A percentile compares a stretch with the other conserved stretches of the same genome.
These are phyloP conservation scores for Telmatherina bonti DNA, from an alignment of 2,797 vertebrate species.

Conservation along the genomic window DNA sequence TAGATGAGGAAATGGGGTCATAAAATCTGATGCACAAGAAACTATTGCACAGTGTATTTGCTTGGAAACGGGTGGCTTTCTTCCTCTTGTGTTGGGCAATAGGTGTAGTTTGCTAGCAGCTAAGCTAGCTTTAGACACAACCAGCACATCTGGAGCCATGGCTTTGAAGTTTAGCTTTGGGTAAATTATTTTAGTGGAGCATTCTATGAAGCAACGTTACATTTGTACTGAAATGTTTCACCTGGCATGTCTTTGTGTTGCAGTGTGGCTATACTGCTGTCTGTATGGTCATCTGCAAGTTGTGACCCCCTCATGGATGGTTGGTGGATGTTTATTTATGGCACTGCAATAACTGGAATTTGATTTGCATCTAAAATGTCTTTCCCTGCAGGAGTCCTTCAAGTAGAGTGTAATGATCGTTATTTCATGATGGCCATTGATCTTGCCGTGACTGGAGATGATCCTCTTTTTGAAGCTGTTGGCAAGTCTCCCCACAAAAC, in stretches of 20 bases:
- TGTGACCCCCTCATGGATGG: conserved; percentile 52
- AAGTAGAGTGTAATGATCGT: conserved; percentile 70
- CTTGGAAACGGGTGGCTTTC: neutral
- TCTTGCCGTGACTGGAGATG: conserved; percentile 44
- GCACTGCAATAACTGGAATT: accelerated
- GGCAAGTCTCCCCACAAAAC: conserved; percentile 49
- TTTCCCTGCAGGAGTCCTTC: conserved; percentile 47
- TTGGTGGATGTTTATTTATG: neutral
- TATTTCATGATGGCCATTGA: conserved; percentile 67
- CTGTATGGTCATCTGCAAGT: conserved; percentile 8
- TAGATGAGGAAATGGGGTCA: neutral
- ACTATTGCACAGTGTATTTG: accelerated
- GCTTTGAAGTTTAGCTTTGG: conserved; percentile 28
- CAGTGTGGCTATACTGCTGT: conserved; percentile 53
- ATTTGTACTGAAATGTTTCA: neutral
- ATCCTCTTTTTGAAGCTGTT: conserved; percentile 71
- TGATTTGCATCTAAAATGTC: neutral
- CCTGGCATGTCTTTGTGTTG: neutral
- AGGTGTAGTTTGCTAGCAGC: conserved; percentile 61
- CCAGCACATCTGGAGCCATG: conserved; percentile 57
- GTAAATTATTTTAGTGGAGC: conserved; percentile 27
- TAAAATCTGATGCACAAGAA: conserved; percentile 21
- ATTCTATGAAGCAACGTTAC: neutral
- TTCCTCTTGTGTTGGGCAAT: conserved; percentile 15
- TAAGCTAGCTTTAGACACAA: conserved; percentile 62